Conservation (phyloP, 2,888 invertebrate species). For the Dimorphilus gyrociliatus region DNA sequence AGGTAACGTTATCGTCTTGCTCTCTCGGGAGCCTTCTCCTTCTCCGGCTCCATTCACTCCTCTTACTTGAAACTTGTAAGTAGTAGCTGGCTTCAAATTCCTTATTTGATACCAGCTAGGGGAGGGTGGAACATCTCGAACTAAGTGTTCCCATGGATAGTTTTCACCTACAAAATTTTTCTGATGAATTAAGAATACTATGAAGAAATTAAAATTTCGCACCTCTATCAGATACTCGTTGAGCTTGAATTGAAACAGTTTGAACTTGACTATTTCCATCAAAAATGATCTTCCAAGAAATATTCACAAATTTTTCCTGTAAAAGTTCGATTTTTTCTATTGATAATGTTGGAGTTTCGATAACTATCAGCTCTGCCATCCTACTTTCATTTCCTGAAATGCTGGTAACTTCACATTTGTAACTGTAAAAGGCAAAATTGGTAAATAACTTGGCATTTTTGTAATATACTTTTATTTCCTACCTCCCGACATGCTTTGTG, state of each 20-base stretch:
- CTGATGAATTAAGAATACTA: not conserved
- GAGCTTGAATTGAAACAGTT: conserved; percentile 1
- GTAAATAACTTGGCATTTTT: too few relatives aligned
- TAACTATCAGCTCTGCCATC: conserved; percentile 63
- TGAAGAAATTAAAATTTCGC: not conserved
- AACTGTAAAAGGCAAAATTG: conserved; percentile 84
- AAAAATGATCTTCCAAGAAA: conserved; percentile 87
- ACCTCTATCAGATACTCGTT: conserved; percentile 4
- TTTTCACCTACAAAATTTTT: too few relatives aligned
- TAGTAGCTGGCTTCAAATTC: conserved; percentile 72
- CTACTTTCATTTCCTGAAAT: conserved; percentile 83
- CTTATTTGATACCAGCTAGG: too few relatives aligned
- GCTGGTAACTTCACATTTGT: conserved; percentile 70
- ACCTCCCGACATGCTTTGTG: too few relatives aligned
- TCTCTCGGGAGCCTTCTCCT: conserved; percentile 69
- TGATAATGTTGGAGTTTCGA: conserved; percentile 40
- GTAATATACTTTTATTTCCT: too few relatives aligned
- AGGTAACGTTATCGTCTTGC: conserved; percentile 66
- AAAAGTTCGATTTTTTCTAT: not conserved
- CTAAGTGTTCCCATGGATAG: conserved; percentile 7
- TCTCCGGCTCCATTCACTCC: conserved; percentile 91
- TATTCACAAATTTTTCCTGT: conserved; percentile 61
- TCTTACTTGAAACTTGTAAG: conserved; percentile 90
- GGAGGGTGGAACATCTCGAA: conserved; percentile 14
- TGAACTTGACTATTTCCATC: conserved; percentile 95